Base-by-base conservation (phyloP, 2,797 vertebrate species). In the Tangara arthus region DNA sequence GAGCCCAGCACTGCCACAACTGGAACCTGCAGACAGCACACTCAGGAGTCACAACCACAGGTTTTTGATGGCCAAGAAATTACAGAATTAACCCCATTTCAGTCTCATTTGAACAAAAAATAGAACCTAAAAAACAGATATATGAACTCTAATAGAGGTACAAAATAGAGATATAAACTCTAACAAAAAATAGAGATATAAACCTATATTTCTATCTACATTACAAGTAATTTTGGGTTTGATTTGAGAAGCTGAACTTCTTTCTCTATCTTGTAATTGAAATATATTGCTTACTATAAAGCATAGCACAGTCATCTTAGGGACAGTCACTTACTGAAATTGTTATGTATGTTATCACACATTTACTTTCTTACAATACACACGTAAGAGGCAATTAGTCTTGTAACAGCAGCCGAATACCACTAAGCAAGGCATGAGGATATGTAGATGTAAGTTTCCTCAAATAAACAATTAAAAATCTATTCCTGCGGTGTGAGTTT, bases 1-100 rank as follows among this genome's bases (percentile, higher is more conserved):
- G 99, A 99, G 11, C 98, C 98, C 87, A 99, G 95, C 3, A 99
- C 91, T 0, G 99, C 98, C 35, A 99, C 44, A 1, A 98, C 96
- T 8, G 98, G 98, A 60, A 98, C 98, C 99, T 99, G 94, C 37
- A 69, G 42, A 32, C 41, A 89, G 71, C 28, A 93, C 83, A 65
- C 28, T 10, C 88, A 24, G 37, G 8, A 77, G 22, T 83, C 28
- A 86, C 41, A 50, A 24, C 3, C 32, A 61, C 22, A 83, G n/a
- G 21, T 46, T 64, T 87, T 2, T 49, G 41, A 85, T 2, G 57
- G 35, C 22, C 12, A 46, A 20, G 6, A 57, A 82, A 13, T 64
- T 47, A 88, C 39, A 70, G 5, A 66, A 44, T 7, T 46, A 66
- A 80, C 47, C 23, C 14, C n/a, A 53, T 15, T 47, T 24, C 50